Percentiles rank a stretch among this genome's conserved stretches.
These are phyloP conservation scores for Macaria notata DNA, from an alignment of 2,888 invertebrate species.

Conservation along the genomic window DNA sequence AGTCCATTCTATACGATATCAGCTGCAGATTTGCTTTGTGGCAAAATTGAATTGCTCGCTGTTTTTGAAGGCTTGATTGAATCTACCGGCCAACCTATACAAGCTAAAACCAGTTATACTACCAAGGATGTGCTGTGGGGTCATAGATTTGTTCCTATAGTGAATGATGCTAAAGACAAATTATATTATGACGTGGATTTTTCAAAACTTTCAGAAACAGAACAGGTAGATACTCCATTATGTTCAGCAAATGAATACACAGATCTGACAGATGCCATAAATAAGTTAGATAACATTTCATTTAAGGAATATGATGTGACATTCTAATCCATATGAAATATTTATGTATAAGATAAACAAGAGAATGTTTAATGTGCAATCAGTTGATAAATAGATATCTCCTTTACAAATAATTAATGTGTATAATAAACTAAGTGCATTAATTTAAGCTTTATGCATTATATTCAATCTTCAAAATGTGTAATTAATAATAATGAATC, in stretches of 20 bases:
- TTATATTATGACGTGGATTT: constrained; percentile 93
- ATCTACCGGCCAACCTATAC: constrained; percentile 92
- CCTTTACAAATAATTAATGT: too few species aligned
- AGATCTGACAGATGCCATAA: constrained; percentile 31
- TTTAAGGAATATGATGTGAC: too few species aligned
- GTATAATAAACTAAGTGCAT: too few species aligned
- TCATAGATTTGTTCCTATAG: constrained; percentile 90
- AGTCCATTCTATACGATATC: constrained; percentile 96
- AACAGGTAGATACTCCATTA: constrained; percentile 92
- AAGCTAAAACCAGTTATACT: constrained; percentile 91
- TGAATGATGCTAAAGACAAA: constrained; percentile 86
- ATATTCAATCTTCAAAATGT: too few species aligned
- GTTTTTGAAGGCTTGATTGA: constrained; percentile 95
- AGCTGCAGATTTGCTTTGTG: constrained; percentile 92
- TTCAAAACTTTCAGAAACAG: constrained; percentile 92
- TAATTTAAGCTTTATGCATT: too few species aligned
- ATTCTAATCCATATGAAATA: too few species aligned
- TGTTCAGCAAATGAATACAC: constrained; percentile 89
- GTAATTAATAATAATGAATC: background rate
- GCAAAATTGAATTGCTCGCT: constrained; percentile 93
- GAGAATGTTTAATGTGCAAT: too few species aligned
- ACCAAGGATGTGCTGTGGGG: constrained; percentile 93
- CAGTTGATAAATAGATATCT: too few species aligned
- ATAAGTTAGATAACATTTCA: too few species aligned
- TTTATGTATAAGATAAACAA: too few species aligned